Base-by-base conservation (phyloP, 2,113 vertebrate species). In the Pyxicephalus adspersus region DNA sequence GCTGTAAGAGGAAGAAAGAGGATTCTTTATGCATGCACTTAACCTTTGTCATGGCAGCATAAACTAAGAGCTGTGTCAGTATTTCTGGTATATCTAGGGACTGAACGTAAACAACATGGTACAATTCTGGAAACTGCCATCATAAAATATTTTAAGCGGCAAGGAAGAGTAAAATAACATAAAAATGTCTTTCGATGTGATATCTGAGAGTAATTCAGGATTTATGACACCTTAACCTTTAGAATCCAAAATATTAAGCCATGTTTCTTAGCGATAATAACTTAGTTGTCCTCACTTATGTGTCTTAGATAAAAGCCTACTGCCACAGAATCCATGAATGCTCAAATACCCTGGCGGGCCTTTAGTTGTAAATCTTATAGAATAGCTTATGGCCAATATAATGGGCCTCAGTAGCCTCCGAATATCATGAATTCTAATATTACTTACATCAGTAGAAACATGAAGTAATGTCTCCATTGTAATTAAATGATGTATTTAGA, bases 361-460 rank as follows among this genome's bases (percentile, higher is more conserved):
- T 92, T 93, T 93, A 92, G 91, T 95, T 94, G 94, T 96, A 96
- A 97, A 97, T 98, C 95, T 97, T 95, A 95, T 94, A 94, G 92
- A 94, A 95, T 92, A 94, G 95, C 95, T 96, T 95, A 96, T 95
- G 94, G 94, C 94, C 93, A 96, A 96, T 95, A 95, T 95, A 96
- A 98, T 95, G 93, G 94, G 93, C 93, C 94, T 95, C 93, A 93
- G 94, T 95, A 96, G 95, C 94, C 94, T 96, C 94, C 94, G 95
- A 97, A 96, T 96, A 96, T 96, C 96, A 96, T 97, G 96, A 98
- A 98, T 98, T 95, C 95, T 96, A 96, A 96, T 96, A 96, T 96
- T 96, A 96, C 96, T 97, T 96, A 97, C 95, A 97, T 98, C 96
- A 98, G 95, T 96, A 96, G 96, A 96, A 95, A 97, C 95, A 96